Percentiles rank a stretch among this genome's conserved stretches.
Evolutionary conservation across 2,113 vertebrate genomes (phyloP).

Genomic region (Vidua chalybeata): DNA sequence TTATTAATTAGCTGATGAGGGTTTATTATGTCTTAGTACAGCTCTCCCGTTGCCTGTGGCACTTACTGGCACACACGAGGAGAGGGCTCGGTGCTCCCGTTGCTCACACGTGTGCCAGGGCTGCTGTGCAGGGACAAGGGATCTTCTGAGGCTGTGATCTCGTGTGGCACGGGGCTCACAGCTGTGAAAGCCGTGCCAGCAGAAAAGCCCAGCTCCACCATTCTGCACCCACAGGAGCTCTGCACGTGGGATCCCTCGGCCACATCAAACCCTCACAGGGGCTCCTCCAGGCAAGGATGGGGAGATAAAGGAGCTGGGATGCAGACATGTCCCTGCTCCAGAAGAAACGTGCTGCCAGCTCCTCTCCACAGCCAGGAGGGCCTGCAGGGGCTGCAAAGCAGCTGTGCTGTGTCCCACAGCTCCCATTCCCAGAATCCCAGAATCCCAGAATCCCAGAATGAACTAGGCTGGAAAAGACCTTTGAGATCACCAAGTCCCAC

Average conservation of each 20-base stretch:
- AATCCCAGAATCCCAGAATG: not conserved
- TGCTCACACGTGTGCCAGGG: not conserved
- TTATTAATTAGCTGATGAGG: constrained; percentile 60
- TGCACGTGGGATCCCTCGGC: not conserved
- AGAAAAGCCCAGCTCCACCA: not conserved
- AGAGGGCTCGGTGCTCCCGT: not conserved
- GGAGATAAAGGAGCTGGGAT: not conserved
- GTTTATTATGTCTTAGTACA: constrained; percentile 18
- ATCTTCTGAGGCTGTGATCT: not conserved
- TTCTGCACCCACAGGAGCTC: not conserved
- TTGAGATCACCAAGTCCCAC: not conserved
- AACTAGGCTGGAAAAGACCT: not conserved
- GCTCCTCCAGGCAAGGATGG: not conserved
- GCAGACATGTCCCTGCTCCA: not conserved
- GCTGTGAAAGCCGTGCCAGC: not conserved
- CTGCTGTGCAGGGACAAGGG: not conserved
- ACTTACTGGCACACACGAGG: not conserved
- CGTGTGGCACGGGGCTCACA: fast-evolving
- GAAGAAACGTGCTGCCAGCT: not conserved
- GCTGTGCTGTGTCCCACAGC: not conserved
- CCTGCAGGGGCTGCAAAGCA: not conserved
- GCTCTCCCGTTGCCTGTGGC: constrained; percentile 24
- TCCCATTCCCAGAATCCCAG: not conserved
- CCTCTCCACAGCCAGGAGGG: not conserved
- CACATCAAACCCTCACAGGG: fast-evolving